These are phyloP conservation scores for Phaetusa simplex DNA, from an alignment of 2,113 vertebrate genomes.

Conservation along the genomic window DNA sequence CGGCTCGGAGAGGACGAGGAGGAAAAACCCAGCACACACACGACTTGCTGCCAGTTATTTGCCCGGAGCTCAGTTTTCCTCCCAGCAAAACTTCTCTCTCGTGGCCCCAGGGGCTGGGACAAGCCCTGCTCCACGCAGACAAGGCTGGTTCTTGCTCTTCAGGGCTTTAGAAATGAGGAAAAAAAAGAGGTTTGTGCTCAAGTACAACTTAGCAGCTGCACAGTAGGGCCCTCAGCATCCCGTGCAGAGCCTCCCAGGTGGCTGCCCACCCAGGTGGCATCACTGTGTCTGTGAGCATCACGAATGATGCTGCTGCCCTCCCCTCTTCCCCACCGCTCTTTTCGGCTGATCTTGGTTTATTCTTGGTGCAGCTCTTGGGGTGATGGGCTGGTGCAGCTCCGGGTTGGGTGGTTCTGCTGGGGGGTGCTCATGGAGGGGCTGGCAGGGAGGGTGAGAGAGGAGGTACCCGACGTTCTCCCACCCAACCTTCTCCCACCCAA, in stretches of 20 bases:
- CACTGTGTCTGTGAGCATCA: rapidly evolving
- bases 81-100: background rate
- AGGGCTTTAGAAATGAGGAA: background rate
- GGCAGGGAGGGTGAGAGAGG: background rate
- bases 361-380: rapidly evolving
- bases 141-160: background rate
- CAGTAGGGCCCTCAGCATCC: background rate
- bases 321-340: background rate
- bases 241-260: background rate
- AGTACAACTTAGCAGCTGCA: background rate
- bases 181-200: background rate
- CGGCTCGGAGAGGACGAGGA: background rate
- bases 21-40: background rate
- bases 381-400: background rate
- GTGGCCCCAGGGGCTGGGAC: background rate
- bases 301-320: rapidly evolving
- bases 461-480: background rate
- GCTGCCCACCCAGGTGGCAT: background rate
- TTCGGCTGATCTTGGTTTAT: background rate
- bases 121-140: background rate
- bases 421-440: background rate
- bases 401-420: background rate
- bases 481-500: background rate
- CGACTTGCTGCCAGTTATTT: background rate
- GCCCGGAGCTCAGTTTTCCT: background rate